Percentiles rank a stretch among this genome's conserved stretches.
These are phyloP conservation scores for Cyprinodon tularosa DNA, from an alignment of 2,113 vertebrate genomes.

Conservation along the genomic window DNA sequence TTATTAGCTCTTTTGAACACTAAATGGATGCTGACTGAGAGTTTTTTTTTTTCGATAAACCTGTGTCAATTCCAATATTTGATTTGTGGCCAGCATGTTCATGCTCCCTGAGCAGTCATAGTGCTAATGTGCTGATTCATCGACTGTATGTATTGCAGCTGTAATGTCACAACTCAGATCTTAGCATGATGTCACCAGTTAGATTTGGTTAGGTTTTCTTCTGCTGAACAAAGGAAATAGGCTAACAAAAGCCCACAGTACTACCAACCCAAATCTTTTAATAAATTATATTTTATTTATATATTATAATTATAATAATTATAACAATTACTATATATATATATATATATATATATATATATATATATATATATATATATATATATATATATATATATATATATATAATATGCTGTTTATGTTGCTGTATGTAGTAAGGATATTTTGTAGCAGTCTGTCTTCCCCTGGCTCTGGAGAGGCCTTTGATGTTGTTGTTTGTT, in stretches of 20 bases:
- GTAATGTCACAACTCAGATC: neutral
- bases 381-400: no score
- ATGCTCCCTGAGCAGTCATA: neutral
- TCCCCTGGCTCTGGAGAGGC: no score
- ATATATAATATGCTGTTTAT: no score
- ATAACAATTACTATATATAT: no score
- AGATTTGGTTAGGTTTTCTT: neutral
- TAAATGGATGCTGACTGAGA: neutral
- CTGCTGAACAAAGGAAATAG: neutral
- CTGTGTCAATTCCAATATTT: neutral
- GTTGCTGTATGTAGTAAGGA: no score
- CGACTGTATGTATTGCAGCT: neutral
- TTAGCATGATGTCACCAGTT: neutral
- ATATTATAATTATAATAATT: no score
- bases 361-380: no score
- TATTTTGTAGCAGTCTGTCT: no score
- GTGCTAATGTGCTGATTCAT: constrained; percentile 2
- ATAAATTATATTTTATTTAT: no score
- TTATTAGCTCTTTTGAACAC: neutral
- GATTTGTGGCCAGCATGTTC: neutral
- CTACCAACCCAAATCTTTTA: no score
- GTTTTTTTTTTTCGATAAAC: neutral
- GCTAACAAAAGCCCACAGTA: neutral
- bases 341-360: no score
- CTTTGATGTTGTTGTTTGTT: no score